These are phyloP conservation scores for Onychostruthus taczanowskii DNA, from an alignment of 2,113 vertebrate genomes.

Conservation along the genomic window DNA sequence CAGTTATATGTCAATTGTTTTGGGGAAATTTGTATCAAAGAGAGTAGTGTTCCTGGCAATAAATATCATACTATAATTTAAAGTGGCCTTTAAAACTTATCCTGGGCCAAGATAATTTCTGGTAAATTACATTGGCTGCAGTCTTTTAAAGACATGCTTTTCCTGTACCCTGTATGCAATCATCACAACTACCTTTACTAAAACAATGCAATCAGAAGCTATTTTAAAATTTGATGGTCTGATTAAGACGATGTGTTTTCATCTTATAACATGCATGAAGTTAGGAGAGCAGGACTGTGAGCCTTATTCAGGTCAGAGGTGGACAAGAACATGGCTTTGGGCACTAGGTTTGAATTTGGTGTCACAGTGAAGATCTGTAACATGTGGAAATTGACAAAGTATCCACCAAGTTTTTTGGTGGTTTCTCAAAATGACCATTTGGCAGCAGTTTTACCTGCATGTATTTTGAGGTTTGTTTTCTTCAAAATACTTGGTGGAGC, in stretches of 20 bases:
- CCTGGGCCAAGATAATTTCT: conserved; percentile 6
- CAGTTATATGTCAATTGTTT: not conserved
- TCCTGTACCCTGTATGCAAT: not conserved
- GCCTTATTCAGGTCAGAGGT: not conserved
- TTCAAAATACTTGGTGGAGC: not conserved
- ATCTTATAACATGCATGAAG: not conserved
- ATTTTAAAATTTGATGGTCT: not conserved
- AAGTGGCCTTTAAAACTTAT: not conserved
- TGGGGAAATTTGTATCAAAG: not conserved
- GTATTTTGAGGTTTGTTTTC: not conserved
- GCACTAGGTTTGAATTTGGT: not conserved
- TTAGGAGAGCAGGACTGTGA: not conserved
- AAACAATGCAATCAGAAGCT: conserved; percentile 12
- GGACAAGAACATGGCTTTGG: not conserved
- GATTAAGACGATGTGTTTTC: conserved; percentile 19
- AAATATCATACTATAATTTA: not conserved
- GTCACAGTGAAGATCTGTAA: not conserved
- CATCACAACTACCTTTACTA: not conserved
- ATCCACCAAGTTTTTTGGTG: not conserved
- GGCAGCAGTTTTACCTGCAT: too few species aligned
- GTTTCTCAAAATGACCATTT: not conserved
- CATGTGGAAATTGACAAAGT: not conserved
- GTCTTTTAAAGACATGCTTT: not conserved
- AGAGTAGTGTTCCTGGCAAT: not conserved
- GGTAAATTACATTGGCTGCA: not conserved